Percentiles rank a stretch among this genome's conserved stretches.
These are phyloP conservation scores for Phalacrocorax pelagicus DNA, from an alignment of 2,113 vertebrate genomes.

Conservation along the genomic window DNA sequence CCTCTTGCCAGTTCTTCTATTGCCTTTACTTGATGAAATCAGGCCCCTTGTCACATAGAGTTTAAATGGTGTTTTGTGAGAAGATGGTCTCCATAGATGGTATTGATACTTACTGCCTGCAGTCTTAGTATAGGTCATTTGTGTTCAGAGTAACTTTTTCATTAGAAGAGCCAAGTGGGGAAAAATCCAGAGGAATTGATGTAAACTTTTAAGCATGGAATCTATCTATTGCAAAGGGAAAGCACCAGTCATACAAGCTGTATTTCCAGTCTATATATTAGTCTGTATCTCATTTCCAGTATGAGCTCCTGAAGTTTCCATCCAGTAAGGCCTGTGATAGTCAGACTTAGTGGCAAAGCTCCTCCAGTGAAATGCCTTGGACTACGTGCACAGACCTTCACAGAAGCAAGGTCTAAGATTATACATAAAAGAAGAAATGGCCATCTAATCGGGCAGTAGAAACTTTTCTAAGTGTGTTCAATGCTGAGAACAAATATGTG, in stretches of 20 bases:
- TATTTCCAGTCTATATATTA: not conserved
- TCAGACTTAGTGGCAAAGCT: not conserved
- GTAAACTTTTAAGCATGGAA: not conserved
- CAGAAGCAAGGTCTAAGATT: not conserved
- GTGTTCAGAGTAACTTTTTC: not conserved
- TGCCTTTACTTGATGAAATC: not conserved
- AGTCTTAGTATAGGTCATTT: not conserved
- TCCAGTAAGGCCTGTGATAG: not conserved
- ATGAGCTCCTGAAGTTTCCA: not conserved
- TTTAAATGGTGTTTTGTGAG: not conserved
- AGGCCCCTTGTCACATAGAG: not conserved
- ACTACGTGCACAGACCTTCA: not conserved
- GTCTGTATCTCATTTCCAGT: not conserved
- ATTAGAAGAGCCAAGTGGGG: not conserved
- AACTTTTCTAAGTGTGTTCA: not conserved
- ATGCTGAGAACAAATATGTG: not conserved
- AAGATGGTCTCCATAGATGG: not conserved
- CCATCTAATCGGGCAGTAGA: not conserved
- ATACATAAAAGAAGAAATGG: not conserved
- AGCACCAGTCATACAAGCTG: fast-evolving
- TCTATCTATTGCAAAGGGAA: not conserved
- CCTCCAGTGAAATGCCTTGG: not conserved
- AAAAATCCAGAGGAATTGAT: not conserved
- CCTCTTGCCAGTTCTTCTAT: not conserved
- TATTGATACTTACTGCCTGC: not conserved